These are phyloP conservation scores for Ctenomys sociabilis DNA, from an alignment of 2,113 vertebrate species.

Conservation along the genomic window DNA sequence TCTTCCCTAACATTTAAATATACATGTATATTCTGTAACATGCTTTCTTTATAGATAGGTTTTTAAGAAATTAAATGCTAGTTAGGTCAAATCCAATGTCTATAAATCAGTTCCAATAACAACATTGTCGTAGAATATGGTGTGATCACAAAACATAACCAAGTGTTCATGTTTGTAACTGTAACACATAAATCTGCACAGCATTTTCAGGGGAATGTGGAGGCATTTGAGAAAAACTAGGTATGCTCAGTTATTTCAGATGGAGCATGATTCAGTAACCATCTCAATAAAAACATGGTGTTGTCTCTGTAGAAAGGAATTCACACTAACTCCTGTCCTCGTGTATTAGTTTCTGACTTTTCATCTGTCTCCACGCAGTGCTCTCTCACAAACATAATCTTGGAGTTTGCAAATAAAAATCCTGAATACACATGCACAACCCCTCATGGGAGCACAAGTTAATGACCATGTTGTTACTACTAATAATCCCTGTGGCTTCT, in stretches of 20 bases:
- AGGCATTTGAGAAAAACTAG: constrained; percentile 11
- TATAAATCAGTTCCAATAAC: background rate
- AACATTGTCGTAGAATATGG: background rate
- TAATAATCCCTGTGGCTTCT: constrained; percentile 63
- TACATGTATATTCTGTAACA: background rate
- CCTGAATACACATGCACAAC: background rate
- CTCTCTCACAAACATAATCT: background rate
- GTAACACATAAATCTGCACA: background rate
- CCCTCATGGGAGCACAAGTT: constrained; percentile 12
- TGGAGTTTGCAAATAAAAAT: constrained; percentile 59
- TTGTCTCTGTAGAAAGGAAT: constrained; percentile 44
- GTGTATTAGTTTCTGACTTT: constrained; percentile 34
- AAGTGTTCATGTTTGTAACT: background rate
- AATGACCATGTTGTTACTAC: constrained; percentile 54
- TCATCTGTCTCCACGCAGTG: background rate
- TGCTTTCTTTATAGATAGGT: background rate
- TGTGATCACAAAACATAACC: background rate
- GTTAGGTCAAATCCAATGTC: background rate
- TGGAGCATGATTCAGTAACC: constrained; percentile 17
- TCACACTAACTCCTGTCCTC: constrained; percentile 1
- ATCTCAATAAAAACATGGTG: constrained; percentile 14
- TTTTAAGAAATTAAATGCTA: constrained; percentile 31
- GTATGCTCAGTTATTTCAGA: constrained; percentile 27
- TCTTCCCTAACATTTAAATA: constrained; percentile 51
- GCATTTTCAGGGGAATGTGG: background rate